These are phyloP conservation scores for Recurvirostra avosetta DNA, from an alignment of 2,113 vertebrate genomes.

Conservation along the genomic window DNA sequence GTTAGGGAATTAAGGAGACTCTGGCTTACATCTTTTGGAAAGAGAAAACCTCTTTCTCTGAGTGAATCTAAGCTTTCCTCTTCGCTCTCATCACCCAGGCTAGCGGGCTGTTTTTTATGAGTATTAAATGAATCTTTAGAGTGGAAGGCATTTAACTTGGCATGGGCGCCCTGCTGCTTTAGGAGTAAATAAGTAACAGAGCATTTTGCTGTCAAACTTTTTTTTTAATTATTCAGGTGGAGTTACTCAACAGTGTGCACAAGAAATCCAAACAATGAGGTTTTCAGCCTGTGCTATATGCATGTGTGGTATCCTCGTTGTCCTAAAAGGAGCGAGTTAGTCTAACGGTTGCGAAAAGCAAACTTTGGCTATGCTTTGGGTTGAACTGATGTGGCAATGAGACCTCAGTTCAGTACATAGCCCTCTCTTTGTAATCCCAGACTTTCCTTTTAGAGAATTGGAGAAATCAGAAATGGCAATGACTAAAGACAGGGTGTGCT, in stretches of 20 bases:
- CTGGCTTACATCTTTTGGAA: background rate
- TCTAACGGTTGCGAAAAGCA: background rate
- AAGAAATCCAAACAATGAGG: background rate
- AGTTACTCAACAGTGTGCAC: background rate
- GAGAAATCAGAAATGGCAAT: background rate
- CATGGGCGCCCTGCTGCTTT: background rate
- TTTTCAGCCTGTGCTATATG: background rate
- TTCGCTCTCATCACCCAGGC: background rate
- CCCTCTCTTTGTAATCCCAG: background rate
- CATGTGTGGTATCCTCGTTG: background rate
- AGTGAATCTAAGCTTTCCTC: background rate
- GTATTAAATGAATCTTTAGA: background rate
- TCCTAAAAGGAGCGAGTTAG: background rate
- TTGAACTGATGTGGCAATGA: background rate
- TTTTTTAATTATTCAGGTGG: background rate
- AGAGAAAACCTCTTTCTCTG: background rate
- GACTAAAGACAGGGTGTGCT: background rate
- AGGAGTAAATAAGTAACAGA: constrained; percentile 18
- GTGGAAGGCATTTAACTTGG: background rate
- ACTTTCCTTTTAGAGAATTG: background rate
- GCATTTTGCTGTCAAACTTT: background rate
- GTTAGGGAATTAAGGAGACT: background rate
- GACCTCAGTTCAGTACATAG: background rate
- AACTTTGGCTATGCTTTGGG: background rate
- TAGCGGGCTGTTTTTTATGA: background rate